phyloP scores from a whole-genome alignment of 2,113 vertebrate species.

The Thymallus thymallus region DNA sequence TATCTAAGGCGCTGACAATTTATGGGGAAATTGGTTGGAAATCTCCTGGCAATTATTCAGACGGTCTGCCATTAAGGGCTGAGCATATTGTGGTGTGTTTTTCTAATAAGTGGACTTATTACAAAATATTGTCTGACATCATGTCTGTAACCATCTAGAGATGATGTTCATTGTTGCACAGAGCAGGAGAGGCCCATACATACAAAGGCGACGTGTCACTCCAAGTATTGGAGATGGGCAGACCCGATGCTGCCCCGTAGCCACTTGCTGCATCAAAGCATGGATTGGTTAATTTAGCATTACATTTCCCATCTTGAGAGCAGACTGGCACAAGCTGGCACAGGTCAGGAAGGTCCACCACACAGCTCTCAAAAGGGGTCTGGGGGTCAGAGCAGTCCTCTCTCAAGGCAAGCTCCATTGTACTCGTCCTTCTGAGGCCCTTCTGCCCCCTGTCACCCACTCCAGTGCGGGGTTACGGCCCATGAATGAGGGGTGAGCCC shows the following conservation, averaged over 20 bases:
- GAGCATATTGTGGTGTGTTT: constrained; percentile 38
- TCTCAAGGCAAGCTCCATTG: constrained; percentile 35
- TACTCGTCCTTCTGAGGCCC: constrained; percentile 30
- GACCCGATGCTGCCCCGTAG: constrained; percentile 38
- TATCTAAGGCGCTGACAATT: constrained; percentile 78
- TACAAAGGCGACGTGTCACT: constrained; percentile 26
- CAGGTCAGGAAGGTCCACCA: constrained; percentile 2
- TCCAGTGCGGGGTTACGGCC: constrained; percentile 54
- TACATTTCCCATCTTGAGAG: background rate
- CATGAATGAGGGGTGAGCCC: constrained; percentile 57
- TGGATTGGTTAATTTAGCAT: too few species aligned
- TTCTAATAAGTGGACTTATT: constrained; percentile 25
- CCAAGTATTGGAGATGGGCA: too few species aligned
- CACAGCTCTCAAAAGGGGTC: constrained; percentile 10
- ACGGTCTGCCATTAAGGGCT: constrained; percentile 49
- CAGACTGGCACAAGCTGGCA: background rate
- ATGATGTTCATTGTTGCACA: constrained; percentile 35
- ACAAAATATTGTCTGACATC: constrained; percentile 16
- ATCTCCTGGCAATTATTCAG: constrained; percentile 55
- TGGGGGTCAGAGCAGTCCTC: constrained; percentile 7
- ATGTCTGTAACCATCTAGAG: constrained; percentile 33
- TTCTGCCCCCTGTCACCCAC: constrained; percentile 49
- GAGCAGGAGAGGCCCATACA: constrained; percentile 19
- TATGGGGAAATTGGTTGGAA: constrained; percentile 80
- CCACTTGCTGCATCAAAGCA: constrained; percentile 24